Conservation (phyloP, 2,888 invertebrate species). For the Lepidonotus clava region DNA sequence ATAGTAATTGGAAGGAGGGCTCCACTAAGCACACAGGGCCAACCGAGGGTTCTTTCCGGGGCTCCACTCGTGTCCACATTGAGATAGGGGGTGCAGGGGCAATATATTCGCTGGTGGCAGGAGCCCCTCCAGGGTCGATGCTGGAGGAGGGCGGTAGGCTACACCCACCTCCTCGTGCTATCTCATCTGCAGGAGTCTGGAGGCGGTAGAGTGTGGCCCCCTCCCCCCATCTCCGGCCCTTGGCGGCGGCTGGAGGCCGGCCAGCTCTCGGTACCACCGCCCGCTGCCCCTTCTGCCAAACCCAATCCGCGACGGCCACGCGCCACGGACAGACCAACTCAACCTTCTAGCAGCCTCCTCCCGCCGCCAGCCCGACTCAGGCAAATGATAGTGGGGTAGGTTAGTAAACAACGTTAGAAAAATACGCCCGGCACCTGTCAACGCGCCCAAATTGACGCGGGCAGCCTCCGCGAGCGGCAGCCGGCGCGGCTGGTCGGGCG, state of each 20-base stretch:
- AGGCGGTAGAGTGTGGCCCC: too few relatives aligned
- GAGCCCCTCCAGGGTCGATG: too few relatives aligned
- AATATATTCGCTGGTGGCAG: too few relatives aligned
- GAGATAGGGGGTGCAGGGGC: too few relatives aligned
- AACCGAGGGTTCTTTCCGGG: too few relatives aligned
- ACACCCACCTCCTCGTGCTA: too few relatives aligned
- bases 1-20: too few relatives aligned
- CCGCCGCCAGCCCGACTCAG: neutral
- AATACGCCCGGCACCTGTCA: neutral
- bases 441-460: neutral
- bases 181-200: too few relatives aligned
- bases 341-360: neutral
- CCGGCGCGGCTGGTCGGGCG: neutral
- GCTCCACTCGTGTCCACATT: too few relatives aligned
- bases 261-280: conserved; percentile 5
- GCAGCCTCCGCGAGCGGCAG: neutral
- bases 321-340: neutral
- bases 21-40: too few relatives aligned
- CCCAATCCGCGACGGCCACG: neutral
- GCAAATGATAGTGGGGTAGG: neutral
- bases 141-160: too few relatives aligned
- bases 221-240: too few relatives aligned
- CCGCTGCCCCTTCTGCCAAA: neutral
- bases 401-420: neutral
- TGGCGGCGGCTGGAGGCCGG: neutral